These are phyloP conservation scores for Prionailurus viverrinus DNA, from an alignment of 2,113 vertebrate genomes.

Conservation along the genomic window DNA sequence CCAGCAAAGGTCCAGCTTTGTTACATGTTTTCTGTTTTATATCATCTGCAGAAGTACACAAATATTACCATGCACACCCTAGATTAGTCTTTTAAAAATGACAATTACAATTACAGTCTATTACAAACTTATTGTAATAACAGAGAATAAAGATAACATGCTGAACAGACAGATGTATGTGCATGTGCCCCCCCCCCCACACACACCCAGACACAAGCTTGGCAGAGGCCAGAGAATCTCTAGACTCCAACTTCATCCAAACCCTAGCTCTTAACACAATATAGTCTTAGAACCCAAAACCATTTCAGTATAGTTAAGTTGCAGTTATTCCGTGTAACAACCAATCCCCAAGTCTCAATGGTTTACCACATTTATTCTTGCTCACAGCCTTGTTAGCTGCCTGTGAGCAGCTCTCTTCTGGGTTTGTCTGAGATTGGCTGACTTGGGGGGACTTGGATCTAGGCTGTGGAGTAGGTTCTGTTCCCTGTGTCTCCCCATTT, in stretches of 20 bases:
- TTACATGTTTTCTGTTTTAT: neutral
- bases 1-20: neutral
- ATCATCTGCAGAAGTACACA: neutral
- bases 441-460: neutral
- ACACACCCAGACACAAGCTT: neutral
- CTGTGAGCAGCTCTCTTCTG: neutral
- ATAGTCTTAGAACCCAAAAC: neutral
- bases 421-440: neutral
- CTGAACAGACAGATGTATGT: neutral
- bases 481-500: neutral
- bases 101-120: too few relatives aligned
- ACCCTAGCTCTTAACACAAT: neutral
- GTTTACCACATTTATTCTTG: neutral
- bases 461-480: neutral
- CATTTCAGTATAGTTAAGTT: neutral
- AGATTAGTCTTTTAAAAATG: neutral
- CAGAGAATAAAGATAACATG: neutral
- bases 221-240: neutral
- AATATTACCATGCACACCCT: neutral
- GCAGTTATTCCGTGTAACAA: neutral
- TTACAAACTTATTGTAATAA: neutral
- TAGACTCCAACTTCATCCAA: neutral
- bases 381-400: neutral
- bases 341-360: neutral
- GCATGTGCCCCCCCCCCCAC: rapidly evolving